Percentiles rank a stretch among this genome's conserved stretches.
Conservation (phyloP, 2,888 invertebrate species). For the Sarcophaga rosellei region DNA sequence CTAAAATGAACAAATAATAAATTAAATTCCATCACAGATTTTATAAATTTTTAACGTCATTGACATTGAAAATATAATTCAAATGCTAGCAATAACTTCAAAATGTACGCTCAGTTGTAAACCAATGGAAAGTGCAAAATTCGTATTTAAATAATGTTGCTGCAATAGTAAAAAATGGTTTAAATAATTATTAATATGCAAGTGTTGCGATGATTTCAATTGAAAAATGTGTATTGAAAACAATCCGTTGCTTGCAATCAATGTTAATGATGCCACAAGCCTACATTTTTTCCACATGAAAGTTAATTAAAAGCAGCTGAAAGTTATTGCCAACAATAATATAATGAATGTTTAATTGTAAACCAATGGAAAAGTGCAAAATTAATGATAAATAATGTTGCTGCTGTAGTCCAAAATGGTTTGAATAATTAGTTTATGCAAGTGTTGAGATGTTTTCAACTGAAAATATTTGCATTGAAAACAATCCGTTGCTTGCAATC, state of each 20-base stretch:
- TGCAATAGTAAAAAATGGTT: conserved; percentile 67
- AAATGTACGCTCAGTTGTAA: not conserved
- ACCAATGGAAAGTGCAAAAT: conserved; percentile 41
- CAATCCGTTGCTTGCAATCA: conserved; percentile 69
- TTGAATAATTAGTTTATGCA: conserved; percentile 73
- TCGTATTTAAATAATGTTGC: not conserved
- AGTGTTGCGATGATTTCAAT: conserved; percentile 72
- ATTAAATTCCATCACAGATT: not conserved
- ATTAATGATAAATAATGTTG: not conserved
- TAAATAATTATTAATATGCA: conserved; percentile 73
- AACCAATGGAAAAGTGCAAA: conserved; percentile 43
- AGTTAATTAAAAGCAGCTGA: conserved; percentile 97
- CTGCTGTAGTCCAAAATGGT: conserved; percentile 67
- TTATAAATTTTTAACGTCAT: too few relatives aligned
- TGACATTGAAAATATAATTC: conserved; percentile 46
- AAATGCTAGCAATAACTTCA: conserved; percentile 25
- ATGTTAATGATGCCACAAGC: conserved; percentile 59
- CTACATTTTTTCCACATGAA: conserved; percentile 94
- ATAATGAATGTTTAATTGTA: not conserved
- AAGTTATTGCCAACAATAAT: conserved; percentile 75
- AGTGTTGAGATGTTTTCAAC: conserved; percentile 72
- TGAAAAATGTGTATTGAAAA: conserved; percentile 29
- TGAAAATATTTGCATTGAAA: conserved; percentile 24
- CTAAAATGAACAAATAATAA: conserved; percentile 80
- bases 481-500: conserved; percentile 69